Percentiles rank a stretch among this genome's conserved stretches.
These are phyloP conservation scores for Drosophila antonietae DNA, from an alignment of 2,888 invertebrate genomes.

Conservation along the genomic window DNA sequence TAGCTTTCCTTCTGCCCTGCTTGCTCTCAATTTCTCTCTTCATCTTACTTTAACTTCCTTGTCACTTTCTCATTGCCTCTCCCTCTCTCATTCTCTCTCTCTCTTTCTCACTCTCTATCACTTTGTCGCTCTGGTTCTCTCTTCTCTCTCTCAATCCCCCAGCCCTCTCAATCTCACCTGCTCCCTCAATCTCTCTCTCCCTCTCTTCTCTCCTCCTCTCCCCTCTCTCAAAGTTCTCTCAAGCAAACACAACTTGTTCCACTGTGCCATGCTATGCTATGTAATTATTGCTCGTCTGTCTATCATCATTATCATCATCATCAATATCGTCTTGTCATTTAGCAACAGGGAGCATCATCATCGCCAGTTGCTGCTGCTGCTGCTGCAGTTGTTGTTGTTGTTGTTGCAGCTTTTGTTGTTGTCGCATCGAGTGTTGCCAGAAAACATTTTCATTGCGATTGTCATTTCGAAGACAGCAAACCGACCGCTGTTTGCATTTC, in stretches of 20 bases:
- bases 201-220: no score
- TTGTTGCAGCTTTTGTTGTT: constrained; percentile 13
- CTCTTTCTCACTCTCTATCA: no score
- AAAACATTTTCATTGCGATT: constrained; percentile 62
- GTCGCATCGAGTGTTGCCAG: constrained; percentile 27
- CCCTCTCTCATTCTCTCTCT: not conserved
- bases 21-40: not conserved
- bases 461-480: constrained; percentile 35
- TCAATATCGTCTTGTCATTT: constrained; percentile 21
- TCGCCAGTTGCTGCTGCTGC: constrained; percentile 22
- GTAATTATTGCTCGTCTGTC: constrained; percentile 45
- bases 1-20: not conserved
- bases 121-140: not conserved
- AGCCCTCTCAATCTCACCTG: no score
- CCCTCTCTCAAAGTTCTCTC: no score
- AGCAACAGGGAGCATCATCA: constrained; percentile 13
- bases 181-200: not conserved
- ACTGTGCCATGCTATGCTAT: constrained; percentile 36
- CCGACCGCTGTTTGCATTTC: constrained; percentile 49
- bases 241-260: constrained; percentile 10
- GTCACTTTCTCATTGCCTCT: not conserved
- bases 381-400: not conserved
- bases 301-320: constrained; percentile 19
- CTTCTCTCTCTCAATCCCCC: not conserved
- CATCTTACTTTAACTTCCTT: no score